Conservation (phyloP, 2,113 vertebrate genomes). For the Myotis brandtii region DNA sequence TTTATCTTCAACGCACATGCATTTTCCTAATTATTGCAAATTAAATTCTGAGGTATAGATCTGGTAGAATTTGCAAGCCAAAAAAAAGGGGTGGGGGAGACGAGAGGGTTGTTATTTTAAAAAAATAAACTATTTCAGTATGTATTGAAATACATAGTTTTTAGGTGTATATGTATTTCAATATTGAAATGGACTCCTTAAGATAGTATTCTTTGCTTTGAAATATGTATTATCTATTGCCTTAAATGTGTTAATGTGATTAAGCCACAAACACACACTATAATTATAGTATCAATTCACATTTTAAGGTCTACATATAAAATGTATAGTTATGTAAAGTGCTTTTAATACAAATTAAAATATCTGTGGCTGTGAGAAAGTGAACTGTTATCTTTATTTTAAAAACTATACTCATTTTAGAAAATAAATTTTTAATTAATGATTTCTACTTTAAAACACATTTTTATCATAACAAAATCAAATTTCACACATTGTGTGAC, state of each 20-base stretch:
- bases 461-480: not conserved
- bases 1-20: slow-evolving; percentile 22
- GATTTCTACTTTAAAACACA: slow-evolving; percentile 9
- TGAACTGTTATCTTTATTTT: not conserved
- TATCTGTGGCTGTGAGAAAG: not conserved
- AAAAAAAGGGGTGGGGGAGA: not conserved
- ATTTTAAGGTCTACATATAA: not conserved
- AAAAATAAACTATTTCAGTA: not conserved
- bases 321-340: not conserved
- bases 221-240: not conserved
- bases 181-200: not conserved
- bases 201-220: slow-evolving; percentile 38
- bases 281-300: not conserved
- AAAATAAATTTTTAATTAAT: not conserved
- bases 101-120: not conserved
- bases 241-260: slow-evolving; percentile 19
- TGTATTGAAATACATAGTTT: not conserved
- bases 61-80: not conserved
- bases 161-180: not conserved
- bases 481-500: not conserved
- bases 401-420: not conserved
- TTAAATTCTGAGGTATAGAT: slow-evolving; percentile 19
- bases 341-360: slow-evolving; percentile 34
- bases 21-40: slow-evolving; percentile 48
- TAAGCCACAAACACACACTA: not conserved